These are phyloP conservation scores for Xanthia icteritia DNA, from an alignment of 2,888 invertebrate genomes.

Conservation along the genomic window DNA sequence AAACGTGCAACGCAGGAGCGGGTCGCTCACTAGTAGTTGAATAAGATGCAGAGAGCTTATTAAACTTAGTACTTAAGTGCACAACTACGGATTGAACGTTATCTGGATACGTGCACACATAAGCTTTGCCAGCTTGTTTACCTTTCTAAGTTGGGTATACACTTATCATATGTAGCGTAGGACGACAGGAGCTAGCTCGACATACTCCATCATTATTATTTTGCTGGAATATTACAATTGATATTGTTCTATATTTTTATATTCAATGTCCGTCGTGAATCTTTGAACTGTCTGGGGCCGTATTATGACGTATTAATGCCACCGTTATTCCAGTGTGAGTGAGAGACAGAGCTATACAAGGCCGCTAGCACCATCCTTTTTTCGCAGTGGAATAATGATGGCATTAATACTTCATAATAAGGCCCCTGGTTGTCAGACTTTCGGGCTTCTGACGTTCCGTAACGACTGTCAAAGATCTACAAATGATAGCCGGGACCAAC, in stretches of 20 bases:
- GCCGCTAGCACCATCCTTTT: too few species aligned
- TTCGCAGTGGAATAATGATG: too few species aligned
- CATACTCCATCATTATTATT: background rate
- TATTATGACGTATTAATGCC: too few species aligned
- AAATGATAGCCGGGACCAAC: too few species aligned
- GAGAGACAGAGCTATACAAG: too few species aligned
- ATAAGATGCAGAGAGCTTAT: constrained; percentile 19
- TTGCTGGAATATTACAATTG: background rate
- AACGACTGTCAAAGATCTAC: too few species aligned
- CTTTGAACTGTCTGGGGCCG: too few species aligned
- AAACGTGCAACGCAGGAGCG: background rate
- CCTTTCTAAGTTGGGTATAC: constrained; percentile 18
- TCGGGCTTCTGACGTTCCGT: too few species aligned
- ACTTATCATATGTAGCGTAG: background rate
- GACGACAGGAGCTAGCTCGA: constrained; percentile 5
- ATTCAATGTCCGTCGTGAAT: background rate
- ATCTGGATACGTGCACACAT: constrained; percentile 47
- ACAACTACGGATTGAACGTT: constrained; percentile 20
- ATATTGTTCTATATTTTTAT: background rate
- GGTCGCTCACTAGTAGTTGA: too few species aligned
- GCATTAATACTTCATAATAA: too few species aligned
- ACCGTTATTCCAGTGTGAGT: too few species aligned
- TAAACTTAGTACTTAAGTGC: constrained; percentile 33
- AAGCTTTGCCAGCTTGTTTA: constrained; percentile 22
- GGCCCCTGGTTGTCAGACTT: too few species aligned